Base-by-base conservation (phyloP, 2,888 invertebrate genomes). In the Papilio gigon region DNA sequence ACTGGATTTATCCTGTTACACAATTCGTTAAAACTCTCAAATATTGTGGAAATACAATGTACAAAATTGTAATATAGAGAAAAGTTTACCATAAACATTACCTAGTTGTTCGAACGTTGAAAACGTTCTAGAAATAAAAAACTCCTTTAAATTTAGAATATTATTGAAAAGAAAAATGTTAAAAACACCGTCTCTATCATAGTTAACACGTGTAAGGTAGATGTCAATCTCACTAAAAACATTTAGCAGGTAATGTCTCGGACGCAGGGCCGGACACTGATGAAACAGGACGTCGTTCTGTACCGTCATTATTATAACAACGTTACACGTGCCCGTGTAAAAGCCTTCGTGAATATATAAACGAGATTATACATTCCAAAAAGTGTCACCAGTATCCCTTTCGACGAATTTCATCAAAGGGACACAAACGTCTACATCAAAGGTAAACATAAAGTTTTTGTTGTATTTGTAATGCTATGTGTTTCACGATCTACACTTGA, bases 321-420 rank as follows among this genome's bases (percentile, higher is more conserved):
- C 47, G 17, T 17, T 50, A 60, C 68, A 50, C 64, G 59, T 50
- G 35, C 59, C 68, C 37, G 44, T 47, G 50, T 68, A 37, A 68
- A 65, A 68, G 68, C 59, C 63, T 68, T 22, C 64, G 59, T 65
- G 64, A 68, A 64, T 64, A 60, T 68, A 68, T 58, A 58, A 68
- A 68, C 68, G 22, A 58, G 44, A 33, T 63, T 56, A 56, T 30
- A 25, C 12, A 22, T 1, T 37, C 35, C n/a, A n/a, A 40, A 22
- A 22, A 40, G 9, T 17, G 22, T 60, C 40, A 42, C 25, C 22
- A 40, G 40, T 25, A 37, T 17, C 22, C 25, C 25, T 40, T 4
- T 35, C 35, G 60, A 25, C 14, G 14, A 40, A 60, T 60, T 60
- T 60, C 37, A 37, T 35, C 37, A 59, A 59, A 59, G 12, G 17